These are phyloP conservation scores for Columba janthina DNA, from an alignment of 2,113 vertebrate genomes.

Conservation along the genomic window DNA sequence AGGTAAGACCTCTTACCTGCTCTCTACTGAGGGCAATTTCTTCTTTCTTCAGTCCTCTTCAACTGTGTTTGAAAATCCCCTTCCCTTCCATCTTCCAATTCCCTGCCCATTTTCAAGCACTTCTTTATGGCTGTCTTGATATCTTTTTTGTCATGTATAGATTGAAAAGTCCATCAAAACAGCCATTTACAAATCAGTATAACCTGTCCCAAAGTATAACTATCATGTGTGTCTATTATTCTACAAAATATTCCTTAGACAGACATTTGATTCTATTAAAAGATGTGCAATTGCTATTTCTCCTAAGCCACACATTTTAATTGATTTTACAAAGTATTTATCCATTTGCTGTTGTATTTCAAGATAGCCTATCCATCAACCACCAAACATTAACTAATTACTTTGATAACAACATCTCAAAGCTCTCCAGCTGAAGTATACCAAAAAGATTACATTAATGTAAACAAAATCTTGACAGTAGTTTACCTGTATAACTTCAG, in stretches of 20 bases:
- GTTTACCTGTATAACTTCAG: slow-evolving; percentile 93
- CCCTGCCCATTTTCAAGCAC: neutral
- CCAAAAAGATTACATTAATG: neutral
- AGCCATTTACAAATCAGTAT: neutral
- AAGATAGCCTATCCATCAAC: neutral
- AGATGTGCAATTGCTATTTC: neutral
- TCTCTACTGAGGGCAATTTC: neutral
- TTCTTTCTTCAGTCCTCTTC: neutral
- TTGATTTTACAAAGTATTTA: neutral
- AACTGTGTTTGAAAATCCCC: neutral
- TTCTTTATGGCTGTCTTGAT: neutral
- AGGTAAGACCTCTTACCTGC: neutral
- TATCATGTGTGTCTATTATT: neutral
- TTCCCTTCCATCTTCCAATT: neutral
- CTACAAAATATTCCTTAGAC: neutral
- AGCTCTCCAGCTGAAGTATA: neutral
- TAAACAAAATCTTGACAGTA: neutral
- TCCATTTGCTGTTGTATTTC: neutral
- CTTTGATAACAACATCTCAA: neutral
- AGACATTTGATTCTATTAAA: neutral
- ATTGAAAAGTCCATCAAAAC: neutral
- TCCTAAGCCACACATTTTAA: neutral
- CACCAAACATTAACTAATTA: neutral
- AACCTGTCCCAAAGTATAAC: neutral
- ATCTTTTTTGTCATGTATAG: neutral